Base-by-base conservation (phyloP, 2,888 invertebrate genomes). In the Cephus pulcher region DNA sequence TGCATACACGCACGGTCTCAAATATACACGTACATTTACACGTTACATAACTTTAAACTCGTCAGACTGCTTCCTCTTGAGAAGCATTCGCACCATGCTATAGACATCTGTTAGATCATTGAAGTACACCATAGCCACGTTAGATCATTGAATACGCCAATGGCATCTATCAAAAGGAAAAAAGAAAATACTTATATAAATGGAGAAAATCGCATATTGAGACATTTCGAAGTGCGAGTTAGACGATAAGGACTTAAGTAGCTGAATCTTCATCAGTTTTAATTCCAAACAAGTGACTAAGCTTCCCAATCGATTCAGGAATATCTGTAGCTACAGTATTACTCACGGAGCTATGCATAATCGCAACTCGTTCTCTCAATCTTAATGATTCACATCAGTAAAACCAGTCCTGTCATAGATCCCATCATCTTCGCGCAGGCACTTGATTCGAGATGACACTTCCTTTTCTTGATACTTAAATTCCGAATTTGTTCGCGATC, bases 371-470 rank as follows among this genome's bases (percentile, higher is more conserved):
- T 56, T 56, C 23, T 9, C 68, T 37, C 30, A 34, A 34, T 33
- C 34, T 70, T 75, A 71, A 12, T 74, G 78, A 73, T 83, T 83
- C 84, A 83, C 80, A 86, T 86, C 85, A 84, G 84, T 86, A 85
- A 85, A 86, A 84, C 84, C 87, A 86, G 71, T 12, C 86, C 84
- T 82, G 81, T 80, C 84, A 73, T 82, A 78, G 81, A 79, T 79
- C 70, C 78, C 77, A 85, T 84, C 84, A 81, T 83, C 81, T 84
- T 86, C 86, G 84, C 85, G 87, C 88, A 90, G 90, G 90, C 90
- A 90, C 88, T 90, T 88, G 84, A 87, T 84, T 86, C 83, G 83
- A 85, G 86, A 82, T 86, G 82, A 86, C 80, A 74, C 79, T 81
- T 82, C 78, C 74, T 80, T 77, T 6, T 75, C 75, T 75, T 33